Percentiles rank a stretch among this genome's conserved stretches.
phyloP scores from a whole-genome alignment of 64 coral and sea anemone species.

The Trachythela sp. region DNA sequence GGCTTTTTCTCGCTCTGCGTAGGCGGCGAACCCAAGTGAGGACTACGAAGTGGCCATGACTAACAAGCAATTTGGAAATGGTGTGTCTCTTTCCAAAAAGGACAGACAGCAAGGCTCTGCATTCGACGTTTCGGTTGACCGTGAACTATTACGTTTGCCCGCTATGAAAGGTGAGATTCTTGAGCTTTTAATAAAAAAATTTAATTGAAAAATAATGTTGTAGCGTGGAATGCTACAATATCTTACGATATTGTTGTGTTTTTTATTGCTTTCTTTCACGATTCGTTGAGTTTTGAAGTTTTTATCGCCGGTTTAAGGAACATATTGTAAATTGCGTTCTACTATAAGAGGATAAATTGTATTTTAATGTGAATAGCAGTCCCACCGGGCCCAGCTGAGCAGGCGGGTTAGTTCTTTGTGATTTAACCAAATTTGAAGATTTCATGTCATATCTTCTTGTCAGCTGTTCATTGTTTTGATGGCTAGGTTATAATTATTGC shows the following conservation, averaged over 20 bases:
- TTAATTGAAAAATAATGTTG: neutral
- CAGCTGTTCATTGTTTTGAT: neutral
- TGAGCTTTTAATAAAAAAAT: neutral
- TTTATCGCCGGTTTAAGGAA: neutral
- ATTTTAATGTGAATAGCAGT: neutral
- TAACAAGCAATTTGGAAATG: neutral
- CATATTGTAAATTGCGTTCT: neutral
- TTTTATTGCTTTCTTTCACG: neutral
- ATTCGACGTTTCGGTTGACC: neutral
- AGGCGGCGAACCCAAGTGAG: neutral
- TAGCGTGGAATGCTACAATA: neutral
- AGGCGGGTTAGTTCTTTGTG: neutral
- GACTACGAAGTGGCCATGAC: neutral
- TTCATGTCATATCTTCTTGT: neutral
- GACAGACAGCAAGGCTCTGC: slow-evolving; percentile 9
- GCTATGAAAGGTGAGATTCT: neutral
- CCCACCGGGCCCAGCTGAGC: neutral
- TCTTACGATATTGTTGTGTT: neutral
- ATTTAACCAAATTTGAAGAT: neutral
- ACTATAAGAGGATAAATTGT: neutral
- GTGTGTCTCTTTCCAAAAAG: slow-evolving; percentile 1
- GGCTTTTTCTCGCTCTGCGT: neutral
- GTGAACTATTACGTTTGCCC: neutral
- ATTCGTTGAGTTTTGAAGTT: neutral
- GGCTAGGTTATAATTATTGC: no score